Percentiles rank a stretch among this genome's conserved stretches.
Conservation (phyloP, 2,888 invertebrate genomes). For the Antheraea assamensis region DNA sequence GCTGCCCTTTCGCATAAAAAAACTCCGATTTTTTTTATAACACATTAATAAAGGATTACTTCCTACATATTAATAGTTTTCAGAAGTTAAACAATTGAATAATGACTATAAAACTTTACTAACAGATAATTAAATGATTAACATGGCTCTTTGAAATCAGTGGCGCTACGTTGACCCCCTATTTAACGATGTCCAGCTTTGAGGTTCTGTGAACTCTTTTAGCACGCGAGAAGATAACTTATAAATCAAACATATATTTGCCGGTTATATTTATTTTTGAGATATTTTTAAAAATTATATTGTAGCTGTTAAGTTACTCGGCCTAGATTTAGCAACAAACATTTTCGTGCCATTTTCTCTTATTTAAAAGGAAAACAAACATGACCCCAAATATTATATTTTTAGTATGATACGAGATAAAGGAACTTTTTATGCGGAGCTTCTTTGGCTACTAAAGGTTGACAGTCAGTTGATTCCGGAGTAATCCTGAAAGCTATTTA, state of each 20-base stretch:
- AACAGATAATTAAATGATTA: background rate
- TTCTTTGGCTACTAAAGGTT: background rate
- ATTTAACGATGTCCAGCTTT: conserved; percentile 25
- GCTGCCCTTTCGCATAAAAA: too few species aligned
- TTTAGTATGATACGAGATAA: too few species aligned
- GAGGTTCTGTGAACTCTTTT: background rate
- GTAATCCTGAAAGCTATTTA: background rate
- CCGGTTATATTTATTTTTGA: background rate
- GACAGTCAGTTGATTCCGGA: background rate
- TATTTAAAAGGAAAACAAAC: background rate
- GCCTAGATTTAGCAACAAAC: background rate
- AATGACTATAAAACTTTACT: background rate
- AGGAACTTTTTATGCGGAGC: background rate
- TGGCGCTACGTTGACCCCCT: background rate
- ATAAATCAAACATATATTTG: background rate
- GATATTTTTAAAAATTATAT: background rate
- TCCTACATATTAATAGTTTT: background rate
- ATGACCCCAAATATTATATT: background rate
- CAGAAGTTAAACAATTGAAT: background rate
- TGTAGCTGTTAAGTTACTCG: background rate
- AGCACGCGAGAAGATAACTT: background rate
- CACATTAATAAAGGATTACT: background rate
- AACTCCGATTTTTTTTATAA: background rate
- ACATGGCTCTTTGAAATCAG: background rate
- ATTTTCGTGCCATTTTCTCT: background rate